Conservation (phyloP, 30 jellyfish, hydroid and myxozoan genomes). For the Aurelia sp. region DNA sequence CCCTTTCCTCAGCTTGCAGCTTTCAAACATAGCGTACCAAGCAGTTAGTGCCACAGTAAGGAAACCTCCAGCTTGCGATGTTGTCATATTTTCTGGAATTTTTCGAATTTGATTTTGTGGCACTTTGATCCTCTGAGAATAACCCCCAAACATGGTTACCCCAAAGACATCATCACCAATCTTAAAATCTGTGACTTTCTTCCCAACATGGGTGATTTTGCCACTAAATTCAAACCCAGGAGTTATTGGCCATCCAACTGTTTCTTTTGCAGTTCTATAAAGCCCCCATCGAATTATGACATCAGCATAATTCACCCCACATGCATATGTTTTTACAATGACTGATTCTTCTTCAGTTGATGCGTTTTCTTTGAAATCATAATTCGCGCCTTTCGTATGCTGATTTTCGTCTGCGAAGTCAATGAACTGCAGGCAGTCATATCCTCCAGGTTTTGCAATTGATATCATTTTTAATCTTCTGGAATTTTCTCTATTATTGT, state of each 20-base stretch:
- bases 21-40: conserved; percentile 90
- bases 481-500: too few relatives aligned
- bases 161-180: conserved; percentile 92
- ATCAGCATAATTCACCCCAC: conserved; percentile 92
- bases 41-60: conserved; percentile 90
- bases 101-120: conserved; percentile 75
- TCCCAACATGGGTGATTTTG: conserved; percentile 66
- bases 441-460: conserved; percentile 82
- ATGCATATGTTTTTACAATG: conserved; percentile 65
- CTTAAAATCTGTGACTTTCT: conserved; percentile 67
- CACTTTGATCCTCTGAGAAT: conserved; percentile 66
- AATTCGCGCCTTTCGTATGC: conserved; percentile 80
- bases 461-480: conserved; percentile 50
- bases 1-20: conserved; percentile 82
- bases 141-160: conserved; percentile 86
- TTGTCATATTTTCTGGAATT: conserved; percentile 71
- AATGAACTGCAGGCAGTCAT: conserved; percentile 62
- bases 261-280: conserved; percentile 80
- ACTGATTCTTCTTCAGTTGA: conserved; percentile 50
- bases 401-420: conserved; percentile 60
- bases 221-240: conserved; percentile 99
- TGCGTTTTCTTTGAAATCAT: conserved; percentile 42
- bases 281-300: conserved; percentile 84
- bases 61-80: conserved; percentile 89
- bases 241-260: conserved; percentile 97